These are phyloP conservation scores for Drosophila testacea DNA, from an alignment of 2,888 invertebrate genomes.

Conservation along the genomic window DNA sequence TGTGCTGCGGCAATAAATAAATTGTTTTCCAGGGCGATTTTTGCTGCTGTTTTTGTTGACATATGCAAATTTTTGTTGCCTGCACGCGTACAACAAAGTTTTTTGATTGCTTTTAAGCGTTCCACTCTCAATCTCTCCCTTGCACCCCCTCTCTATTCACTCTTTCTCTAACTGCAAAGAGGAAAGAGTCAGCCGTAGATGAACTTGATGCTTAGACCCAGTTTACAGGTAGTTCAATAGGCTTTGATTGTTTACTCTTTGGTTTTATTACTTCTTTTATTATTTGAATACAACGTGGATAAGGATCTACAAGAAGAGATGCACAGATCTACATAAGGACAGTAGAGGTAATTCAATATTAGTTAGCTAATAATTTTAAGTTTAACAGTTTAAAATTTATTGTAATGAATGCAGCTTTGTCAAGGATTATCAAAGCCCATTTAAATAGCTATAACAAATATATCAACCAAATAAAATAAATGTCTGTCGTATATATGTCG, in stretches of 20 bases:
- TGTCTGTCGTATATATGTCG: no score
- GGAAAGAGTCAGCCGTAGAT: background rate
- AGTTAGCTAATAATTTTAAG: no score
- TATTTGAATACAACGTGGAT: background rate
- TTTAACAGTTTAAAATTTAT: no score
- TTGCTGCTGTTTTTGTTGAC: slow-evolving; percentile 68
- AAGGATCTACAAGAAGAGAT: background rate
- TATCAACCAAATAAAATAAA: no score
- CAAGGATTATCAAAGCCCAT: no score
- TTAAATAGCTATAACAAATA: no score
- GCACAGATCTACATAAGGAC: no score
- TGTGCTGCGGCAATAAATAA: slow-evolving; percentile 64
- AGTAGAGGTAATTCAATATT: no score
- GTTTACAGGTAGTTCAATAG: slow-evolving; percentile 46
- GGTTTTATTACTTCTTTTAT: slow-evolving; percentile 44
- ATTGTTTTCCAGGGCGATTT: slow-evolving; percentile 64
- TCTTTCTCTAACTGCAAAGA: background rate
- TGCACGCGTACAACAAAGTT: slow-evolving; percentile 61
- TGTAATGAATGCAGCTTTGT: no score
- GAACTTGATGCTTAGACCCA: slow-evolving; percentile 28
- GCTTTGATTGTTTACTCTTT: slow-evolving; percentile 55
- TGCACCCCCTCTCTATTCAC: background rate
- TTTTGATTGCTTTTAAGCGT: slow-evolving; percentile 69
- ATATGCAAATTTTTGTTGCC: slow-evolving; percentile 71
- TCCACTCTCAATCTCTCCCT: slow-evolving; percentile 16